Evolutionary conservation across 1,140 invertebrate genomes (phyloP).

Genomic region (Saccostrea glomerata): DNA sequence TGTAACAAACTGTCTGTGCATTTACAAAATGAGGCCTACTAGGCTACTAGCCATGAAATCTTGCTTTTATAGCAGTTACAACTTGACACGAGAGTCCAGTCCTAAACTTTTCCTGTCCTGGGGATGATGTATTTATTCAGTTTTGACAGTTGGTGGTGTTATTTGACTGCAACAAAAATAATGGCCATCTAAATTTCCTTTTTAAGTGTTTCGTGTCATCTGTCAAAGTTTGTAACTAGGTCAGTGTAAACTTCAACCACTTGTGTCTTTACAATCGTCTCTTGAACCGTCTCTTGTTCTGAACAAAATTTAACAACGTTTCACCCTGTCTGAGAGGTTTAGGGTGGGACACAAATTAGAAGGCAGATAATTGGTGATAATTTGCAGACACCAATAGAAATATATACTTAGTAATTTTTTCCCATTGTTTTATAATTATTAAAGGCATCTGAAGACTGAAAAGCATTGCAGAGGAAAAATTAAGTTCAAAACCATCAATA

Average conservation of each 20-base stretch:
- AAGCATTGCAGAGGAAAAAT: not conserved
- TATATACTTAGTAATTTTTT: not conserved
- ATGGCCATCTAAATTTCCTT: conserved; percentile 8
- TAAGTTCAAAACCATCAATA: not conserved
- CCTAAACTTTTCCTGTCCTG: not conserved
- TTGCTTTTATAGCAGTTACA: too few relatives aligned
- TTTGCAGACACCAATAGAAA: not conserved
- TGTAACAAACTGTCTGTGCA: too few relatives aligned
- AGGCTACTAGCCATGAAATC: too few relatives aligned
- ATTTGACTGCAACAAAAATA: conserved; percentile 19
- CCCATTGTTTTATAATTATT: not conserved
- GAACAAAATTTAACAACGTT: not conserved
- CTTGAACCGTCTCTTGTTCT: not conserved
- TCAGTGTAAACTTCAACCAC: not conserved
- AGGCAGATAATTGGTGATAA: not conserved
- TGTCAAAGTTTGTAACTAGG: conserved; percentile 27
- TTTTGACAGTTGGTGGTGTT: not conserved
- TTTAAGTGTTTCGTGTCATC: conserved; percentile 29
- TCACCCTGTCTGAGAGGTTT: not conserved
- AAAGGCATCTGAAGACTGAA: not conserved
- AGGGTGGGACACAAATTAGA: not conserved
- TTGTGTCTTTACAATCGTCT: conserved; percentile 5
- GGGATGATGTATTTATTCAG: not conserved
- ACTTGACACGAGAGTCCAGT: too few relatives aligned
- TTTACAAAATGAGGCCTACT: too few relatives aligned